A percentile compares a stretch with the other conserved stretches of the same genome.
These are phyloP conservation scores for Podarcis siculus DNA, from an alignment of 2,797 vertebrate species.

Conservation along the genomic window DNA sequence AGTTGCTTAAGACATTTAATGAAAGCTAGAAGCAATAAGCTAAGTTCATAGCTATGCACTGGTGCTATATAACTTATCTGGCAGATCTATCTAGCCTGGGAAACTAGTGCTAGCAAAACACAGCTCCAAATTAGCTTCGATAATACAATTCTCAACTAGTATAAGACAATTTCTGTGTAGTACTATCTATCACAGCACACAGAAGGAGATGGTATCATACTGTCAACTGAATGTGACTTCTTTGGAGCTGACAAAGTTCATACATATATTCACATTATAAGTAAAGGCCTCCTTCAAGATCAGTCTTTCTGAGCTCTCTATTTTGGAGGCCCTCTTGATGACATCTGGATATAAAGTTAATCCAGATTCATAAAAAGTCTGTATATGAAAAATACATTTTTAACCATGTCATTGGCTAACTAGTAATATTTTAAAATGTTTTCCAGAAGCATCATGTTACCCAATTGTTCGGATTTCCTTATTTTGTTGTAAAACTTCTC, in stretches of 20 bases:
- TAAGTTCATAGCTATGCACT: neutral
- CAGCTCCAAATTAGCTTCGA: neutral
- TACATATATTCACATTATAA: neutral
- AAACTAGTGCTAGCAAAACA: neutral
- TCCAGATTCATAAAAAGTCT: neutral
- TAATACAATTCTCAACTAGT: neutral
- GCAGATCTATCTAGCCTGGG: neutral
- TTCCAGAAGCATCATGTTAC: slow-evolving; percentile 48
- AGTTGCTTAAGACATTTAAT: neutral
- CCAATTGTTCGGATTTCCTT: slow-evolving; percentile 44
- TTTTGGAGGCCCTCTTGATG: neutral
- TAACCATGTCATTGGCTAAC: neutral
- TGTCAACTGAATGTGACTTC: too few species aligned
- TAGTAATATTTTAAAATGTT: neutral
- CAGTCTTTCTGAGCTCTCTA: neutral
- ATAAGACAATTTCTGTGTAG: neutral
- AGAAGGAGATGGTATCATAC: neutral
- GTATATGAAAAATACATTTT: slow-evolving; percentile 14
- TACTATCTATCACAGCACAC: neutral
- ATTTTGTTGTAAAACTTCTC: slow-evolving; percentile 75
- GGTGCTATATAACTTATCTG: neutral
- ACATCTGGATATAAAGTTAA: neutral
- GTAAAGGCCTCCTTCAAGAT: neutral
- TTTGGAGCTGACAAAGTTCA: neutral
- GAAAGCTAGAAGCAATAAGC: neutral